Evolutionary conservation across 1,140 invertebrate genomes (phyloP), one percentile per base, ranked within the genome.

Genomic region (Drosophila bifasciata): DNA sequence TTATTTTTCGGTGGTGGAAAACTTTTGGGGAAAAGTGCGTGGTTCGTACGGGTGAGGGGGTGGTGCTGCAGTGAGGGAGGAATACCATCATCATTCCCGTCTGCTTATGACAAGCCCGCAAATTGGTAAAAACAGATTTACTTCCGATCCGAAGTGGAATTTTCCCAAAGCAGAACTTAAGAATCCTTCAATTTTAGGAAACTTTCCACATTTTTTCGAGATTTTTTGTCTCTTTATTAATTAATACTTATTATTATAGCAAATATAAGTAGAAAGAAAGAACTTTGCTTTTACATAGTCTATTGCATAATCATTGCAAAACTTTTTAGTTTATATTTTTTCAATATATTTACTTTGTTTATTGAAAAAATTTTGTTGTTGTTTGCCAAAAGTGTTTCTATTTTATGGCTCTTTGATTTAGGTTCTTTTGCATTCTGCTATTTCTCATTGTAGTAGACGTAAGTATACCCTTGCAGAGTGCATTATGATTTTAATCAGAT

Each of bases 1-100:
- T 44, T 48, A 39, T 44, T 32, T 63, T 60, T 71, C 19, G 63
- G 66, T 71, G 68, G 57, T 72, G 48, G 67, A 52, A 68, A 48
- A 36, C 11, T 36, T 45, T 56, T 15, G 41, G 25, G 15, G 32
- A 67, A 50, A 52, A 71, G 68, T 70, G 46, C 55, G 68, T 60
- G 67, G 66, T 19, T 21, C 36, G 46, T 56, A 43, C 63, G 21
- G 49, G 46, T 52, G 23, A 17, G 21, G 23, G 15, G 7, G 3
- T 28, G 64, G n/a, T 15, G 13, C 5, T 11, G 11, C 2, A 13
- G 48, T 5, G 9, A 28, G 25, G 41, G 25, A 13, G 21, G 13
- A 66, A 50, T 25, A 21, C 32, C 57, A 64, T 32, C 28, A 36
- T 1, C 11, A 36, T 36, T 32, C 40, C 13, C 16, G 43, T 28